These are phyloP conservation scores for Rhynchonycteris naso DNA, from an alignment of 2,797 vertebrate species.

Conservation along the genomic window DNA sequence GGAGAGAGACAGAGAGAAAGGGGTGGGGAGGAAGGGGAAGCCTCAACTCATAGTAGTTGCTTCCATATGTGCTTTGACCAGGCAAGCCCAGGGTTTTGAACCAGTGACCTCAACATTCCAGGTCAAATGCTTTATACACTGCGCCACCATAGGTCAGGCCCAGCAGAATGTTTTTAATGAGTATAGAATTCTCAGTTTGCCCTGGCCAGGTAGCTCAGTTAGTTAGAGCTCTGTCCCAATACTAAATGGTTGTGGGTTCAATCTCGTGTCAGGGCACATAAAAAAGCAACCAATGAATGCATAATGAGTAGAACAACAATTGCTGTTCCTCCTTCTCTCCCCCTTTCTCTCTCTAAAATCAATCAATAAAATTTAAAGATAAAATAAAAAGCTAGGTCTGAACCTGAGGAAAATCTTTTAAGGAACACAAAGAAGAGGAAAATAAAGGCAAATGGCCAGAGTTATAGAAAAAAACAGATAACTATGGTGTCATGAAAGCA, in stretches of 20 bases:
- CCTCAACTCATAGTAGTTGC: no score
- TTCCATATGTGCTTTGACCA: no score
- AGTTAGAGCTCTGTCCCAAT: background rate
- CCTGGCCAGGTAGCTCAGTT: background rate
- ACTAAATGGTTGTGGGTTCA: background rate
- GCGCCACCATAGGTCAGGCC: no score
- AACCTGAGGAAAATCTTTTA: background rate
- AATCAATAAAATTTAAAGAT: background rate
- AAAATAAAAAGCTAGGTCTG: background rate
- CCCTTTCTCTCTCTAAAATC: background rate
- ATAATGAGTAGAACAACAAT: background rate
- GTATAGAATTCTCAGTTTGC: background rate
- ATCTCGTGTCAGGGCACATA: background rate
- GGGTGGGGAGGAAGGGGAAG: no score
- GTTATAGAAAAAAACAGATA: background rate
- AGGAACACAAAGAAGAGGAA: background rate
- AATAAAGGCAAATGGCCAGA: background rate
- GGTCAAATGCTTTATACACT: no score
- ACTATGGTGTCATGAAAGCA: background rate
- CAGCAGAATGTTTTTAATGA: slow-evolving; percentile 10
- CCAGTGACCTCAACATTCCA: no score
- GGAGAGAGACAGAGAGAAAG: no score
- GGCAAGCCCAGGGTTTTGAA: no score
- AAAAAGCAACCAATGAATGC: no score
- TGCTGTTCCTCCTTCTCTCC: background rate